Conservation (phyloP, 1,140 invertebrate genomes). For the Grapholita molesta region DNA sequence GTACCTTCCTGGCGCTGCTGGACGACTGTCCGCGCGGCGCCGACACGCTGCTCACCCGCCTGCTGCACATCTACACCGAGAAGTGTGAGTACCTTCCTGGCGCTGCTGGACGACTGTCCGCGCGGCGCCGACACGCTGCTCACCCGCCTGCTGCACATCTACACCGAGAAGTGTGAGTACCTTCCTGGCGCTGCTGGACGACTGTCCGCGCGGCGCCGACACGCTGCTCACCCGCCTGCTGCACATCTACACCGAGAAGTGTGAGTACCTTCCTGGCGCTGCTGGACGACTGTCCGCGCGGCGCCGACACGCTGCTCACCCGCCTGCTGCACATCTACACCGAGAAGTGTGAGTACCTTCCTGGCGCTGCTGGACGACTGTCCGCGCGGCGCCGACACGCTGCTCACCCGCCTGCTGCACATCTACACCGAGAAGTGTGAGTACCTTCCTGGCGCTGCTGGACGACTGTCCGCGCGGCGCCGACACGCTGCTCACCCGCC, state of each 20-base stretch:
- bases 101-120: slow-evolving; percentile 95
- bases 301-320: too few relatives aligned
- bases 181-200: background rate
- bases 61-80: too few relatives aligned
- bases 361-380: slow-evolving; percentile 94
- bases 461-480: too few relatives aligned
- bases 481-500: too few relatives aligned
- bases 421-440: slow-evolving; percentile 94
- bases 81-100: slow-evolving; percentile 28
- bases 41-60: too few relatives aligned
- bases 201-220: too few relatives aligned
- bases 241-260: too few relatives aligned
- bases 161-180: slow-evolving; percentile 90
- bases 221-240: too few relatives aligned
- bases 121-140: slow-evolving; percentile 96
- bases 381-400: slow-evolving; percentile 95
- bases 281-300: too few relatives aligned
- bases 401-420: slow-evolving; percentile 95
- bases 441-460: background rate
- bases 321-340: too few relatives aligned
- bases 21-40: too few relatives aligned
- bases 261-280: too few relatives aligned
- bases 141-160: slow-evolving; percentile 94
- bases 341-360: background rate
- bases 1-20: background rate